Conservation (phyloP, 2,113 vertebrate genomes). For the Equus quagga region DNA sequence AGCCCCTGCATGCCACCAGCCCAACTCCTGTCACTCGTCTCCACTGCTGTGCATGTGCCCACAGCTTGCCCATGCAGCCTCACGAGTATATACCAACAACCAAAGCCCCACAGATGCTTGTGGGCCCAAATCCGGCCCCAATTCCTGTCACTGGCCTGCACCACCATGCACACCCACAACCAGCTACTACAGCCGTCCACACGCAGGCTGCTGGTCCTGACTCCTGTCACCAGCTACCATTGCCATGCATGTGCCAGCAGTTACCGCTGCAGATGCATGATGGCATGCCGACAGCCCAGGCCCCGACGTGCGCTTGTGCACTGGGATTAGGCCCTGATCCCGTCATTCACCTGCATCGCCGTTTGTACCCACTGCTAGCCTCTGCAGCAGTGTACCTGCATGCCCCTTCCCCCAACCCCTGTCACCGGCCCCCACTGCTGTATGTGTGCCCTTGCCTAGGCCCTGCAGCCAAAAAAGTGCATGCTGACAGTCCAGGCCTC, state of each 20-base stretch:
- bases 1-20: too few species aligned
- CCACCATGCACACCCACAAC: too few species aligned
- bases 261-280: neutral
- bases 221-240: too few species aligned
- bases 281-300: neutral
- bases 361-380: neutral
- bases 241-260: neutral
- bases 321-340: neutral
- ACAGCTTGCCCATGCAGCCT: too few species aligned
- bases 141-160: too few species aligned
- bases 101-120: too few species aligned
- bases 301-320: neutral
- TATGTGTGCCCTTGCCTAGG: neutral
- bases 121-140: too few species aligned
- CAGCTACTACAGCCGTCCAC: too few species aligned
- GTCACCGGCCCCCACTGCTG: neutral
- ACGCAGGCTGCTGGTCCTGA: too few species aligned
- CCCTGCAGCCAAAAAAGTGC: neutral
- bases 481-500: neutral
- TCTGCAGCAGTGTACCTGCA: neutral
- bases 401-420: neutral
- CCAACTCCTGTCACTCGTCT: too few species aligned
- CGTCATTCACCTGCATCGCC: neutral
- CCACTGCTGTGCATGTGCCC: too few species aligned
- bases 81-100: too few species aligned